Evolutionary conservation across 2,113 vertebrate species (phyloP).

Genomic region (Urocynchramus pylzowi): DNA sequence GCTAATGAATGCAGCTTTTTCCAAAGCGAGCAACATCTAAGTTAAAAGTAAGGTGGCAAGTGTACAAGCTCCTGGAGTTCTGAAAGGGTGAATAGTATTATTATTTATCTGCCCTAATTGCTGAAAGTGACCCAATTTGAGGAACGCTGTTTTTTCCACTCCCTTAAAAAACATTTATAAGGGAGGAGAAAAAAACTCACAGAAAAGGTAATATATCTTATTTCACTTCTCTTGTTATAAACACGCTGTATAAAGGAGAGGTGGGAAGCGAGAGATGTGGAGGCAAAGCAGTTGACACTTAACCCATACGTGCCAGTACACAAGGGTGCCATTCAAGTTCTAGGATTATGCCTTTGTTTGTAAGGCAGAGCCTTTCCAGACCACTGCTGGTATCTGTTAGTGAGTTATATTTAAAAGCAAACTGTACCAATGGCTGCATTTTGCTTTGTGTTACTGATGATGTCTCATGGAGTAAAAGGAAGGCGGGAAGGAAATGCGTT

Average conservation of each 20-base stretch:
- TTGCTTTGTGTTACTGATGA: neutral
- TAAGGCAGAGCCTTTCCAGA: neutral
- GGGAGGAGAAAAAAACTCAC: neutral
- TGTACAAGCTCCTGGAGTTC: neutral
- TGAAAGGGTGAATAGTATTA: neutral
- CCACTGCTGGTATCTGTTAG: neutral
- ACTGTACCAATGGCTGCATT: neutral
- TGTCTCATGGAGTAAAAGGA: neutral
- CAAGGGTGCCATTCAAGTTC: neutral
- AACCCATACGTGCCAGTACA: accelerated
- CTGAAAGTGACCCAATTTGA: neutral
- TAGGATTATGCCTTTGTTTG: neutral
- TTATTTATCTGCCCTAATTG: neutral
- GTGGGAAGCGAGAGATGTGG: neutral
- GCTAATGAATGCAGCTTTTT: neutral
- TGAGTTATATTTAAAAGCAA: neutral
- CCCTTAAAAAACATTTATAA: neutral
- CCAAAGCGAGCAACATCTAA: neutral
- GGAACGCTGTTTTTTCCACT: neutral
- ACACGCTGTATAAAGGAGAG: neutral
- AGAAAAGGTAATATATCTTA: neutral
- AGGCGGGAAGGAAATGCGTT: neutral
- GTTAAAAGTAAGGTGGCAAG: neutral
- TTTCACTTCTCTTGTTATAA: neutral
- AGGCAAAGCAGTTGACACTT: neutral